A percentile compares a stretch with the other conserved stretches of the same genome.
phyloP scores from a whole-genome alignment of 2,888 invertebrate species.

The Drosophila percnosoma region DNA sequence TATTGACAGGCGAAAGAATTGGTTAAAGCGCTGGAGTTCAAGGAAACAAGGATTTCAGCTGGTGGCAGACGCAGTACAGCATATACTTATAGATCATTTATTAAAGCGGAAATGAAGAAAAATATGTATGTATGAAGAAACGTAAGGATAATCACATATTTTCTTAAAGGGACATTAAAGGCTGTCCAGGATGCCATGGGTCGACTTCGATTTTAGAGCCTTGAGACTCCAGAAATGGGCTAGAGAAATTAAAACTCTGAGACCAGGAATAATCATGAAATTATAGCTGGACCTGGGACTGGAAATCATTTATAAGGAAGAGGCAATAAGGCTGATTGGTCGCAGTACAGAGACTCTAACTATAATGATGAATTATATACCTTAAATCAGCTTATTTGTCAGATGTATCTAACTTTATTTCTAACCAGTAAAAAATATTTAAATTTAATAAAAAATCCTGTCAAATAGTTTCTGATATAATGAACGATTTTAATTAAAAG shows the following conservation, averaged over 20 bases:
- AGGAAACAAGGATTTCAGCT: not conserved
- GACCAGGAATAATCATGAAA: not conserved
- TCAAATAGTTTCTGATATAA: not conserved
- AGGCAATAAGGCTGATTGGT: too few relatives aligned
- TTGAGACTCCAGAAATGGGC: not conserved
- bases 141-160: not conserved
- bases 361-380: not conserved
- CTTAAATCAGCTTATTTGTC: not conserved
- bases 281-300: not conserved
- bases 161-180: not conserved
- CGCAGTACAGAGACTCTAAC: not conserved
- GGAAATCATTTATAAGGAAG: not conserved
- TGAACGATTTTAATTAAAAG: not conserved
- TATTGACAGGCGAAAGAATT: conserved; percentile 45
- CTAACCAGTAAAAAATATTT: not conserved
- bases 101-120: not conserved
- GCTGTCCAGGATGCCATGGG: not conserved
- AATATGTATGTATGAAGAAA: not conserved
- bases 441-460: not conserved
- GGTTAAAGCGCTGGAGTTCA: conserved; percentile 11
- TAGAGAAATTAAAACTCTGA: not conserved
- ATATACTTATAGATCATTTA: not conserved
- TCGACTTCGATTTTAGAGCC: not conserved
- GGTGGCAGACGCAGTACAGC: not conserved
- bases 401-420: not conserved